Evolutionary conservation across 2,888 invertebrate genomes (phyloP), one percentile per base, ranked within the genome.

Genomic region (Diabrotica balteata): DNA sequence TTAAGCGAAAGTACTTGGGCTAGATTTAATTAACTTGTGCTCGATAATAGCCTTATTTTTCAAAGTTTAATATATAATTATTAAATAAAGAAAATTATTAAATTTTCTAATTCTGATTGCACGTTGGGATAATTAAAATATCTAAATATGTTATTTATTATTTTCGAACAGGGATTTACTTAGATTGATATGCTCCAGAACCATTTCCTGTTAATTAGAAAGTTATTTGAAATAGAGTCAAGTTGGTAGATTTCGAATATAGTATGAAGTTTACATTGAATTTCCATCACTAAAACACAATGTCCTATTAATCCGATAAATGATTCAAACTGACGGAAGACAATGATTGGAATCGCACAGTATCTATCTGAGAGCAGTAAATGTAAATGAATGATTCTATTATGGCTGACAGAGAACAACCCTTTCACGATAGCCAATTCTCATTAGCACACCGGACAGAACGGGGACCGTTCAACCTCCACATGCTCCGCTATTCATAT

Each of bases 371-470:
- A 73, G 72, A 76, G 74, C 74, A 73, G 78, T 78, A 77, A 78
- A 80, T 80, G 79, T 77, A 78, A 80, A 79, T 78, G 80, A 78
- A 75, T 76, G 79, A 78, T 79, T 80, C 79, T 78, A 80, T 81
- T 81, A 80, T 78, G 74, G 78, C 68, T 70, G 66, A 60, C 66
- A 68, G 68, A 73, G 77, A 74, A 75, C 78, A 80, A 80, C 81
- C 81, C 81, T 80, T 81, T 79, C 77, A 79, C 78, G 77, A 75
- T 78, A 78, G 80, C 81, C 81, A 81, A 81, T 81, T 81, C 80
- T 81, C 81, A 81, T 81, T 81, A 81, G 80, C 72, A 76, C 74
- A 76, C 78, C 81, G 68, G 75, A 73, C 57, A 17, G 53, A 62
- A 58, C 62, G 50, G 67, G 63, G 63, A 59, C 54, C 49, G 78